Conservation (phyloP, 2,797 vertebrate species). For the Scyliorhinus canicula region DNA sequence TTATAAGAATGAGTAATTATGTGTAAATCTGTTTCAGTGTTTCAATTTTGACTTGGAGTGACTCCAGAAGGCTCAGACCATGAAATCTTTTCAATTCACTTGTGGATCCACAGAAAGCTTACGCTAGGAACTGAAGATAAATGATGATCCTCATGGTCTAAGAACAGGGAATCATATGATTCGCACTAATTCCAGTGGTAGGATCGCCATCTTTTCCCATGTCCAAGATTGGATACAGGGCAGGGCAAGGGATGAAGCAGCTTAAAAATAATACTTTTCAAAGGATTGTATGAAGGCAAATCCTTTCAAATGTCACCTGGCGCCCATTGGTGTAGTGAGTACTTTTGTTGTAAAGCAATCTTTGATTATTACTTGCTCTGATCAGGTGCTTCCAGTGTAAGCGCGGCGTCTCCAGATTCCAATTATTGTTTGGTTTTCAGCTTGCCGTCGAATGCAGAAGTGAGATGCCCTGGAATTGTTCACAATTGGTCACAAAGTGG, state of each 20-base stretch:
- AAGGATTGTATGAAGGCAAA: not conserved
- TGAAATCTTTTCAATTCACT: not conserved
- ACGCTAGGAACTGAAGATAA: not conserved
- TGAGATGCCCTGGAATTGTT: not conserved
- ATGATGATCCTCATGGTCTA: not conserved
- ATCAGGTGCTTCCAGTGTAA: not conserved
- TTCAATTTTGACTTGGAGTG: not conserved
- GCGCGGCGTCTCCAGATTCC: not conserved
- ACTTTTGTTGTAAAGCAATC: not conserved
- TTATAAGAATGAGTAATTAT: conserved; percentile 27
- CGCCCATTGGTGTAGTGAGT: not conserved
- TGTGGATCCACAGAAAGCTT: not conserved
- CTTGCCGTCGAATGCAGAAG: not conserved
- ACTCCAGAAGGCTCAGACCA: conserved; percentile 10
- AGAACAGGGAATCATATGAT: not conserved
- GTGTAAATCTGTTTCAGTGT: conserved; percentile 2
- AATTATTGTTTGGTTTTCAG: not conserved
- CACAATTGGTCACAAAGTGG: not conserved
- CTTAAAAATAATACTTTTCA: not conserved
- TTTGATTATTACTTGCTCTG: not conserved
- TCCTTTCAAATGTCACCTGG: not conserved
- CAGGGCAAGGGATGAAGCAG: not conserved
- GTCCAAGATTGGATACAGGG: not conserved
- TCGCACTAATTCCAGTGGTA: not conserved
- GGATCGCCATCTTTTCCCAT: not conserved